Evolutionary conservation across 2,888 invertebrate species (phyloP).

Genomic region (Limnephilus rhombicus): DNA sequence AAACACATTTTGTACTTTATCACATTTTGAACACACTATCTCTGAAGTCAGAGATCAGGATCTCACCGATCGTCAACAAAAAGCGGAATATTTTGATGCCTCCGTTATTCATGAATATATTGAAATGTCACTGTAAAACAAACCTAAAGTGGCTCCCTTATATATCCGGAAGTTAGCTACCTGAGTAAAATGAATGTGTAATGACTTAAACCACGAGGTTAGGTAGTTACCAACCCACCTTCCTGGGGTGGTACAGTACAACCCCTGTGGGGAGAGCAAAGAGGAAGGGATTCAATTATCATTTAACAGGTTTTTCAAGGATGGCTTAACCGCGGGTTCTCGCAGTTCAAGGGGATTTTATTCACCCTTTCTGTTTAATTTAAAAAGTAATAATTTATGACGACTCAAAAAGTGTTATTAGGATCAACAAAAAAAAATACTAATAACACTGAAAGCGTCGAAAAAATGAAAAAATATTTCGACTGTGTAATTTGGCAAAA

Average conservation of each 20-base stretch:
- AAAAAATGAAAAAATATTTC: not conserved
- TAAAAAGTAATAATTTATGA: not conserved
- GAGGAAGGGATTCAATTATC: slow-evolving; percentile 25
- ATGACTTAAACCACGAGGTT: slow-evolving; percentile 8
- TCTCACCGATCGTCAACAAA: not conserved
- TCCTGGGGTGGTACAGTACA: not conserved
- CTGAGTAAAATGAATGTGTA: slow-evolving; percentile 26
- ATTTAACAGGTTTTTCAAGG: slow-evolving; percentile 42
- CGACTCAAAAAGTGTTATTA: not conserved
- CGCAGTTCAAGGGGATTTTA: slow-evolving; percentile 16
- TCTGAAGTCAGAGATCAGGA: not conserved
- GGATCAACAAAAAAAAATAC: not conserved
- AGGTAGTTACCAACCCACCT: not conserved
- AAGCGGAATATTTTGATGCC: not conserved
- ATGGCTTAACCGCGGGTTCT: slow-evolving; percentile 9
- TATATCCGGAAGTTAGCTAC: slow-evolving; percentile 24
- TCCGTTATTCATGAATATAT: not conserved
- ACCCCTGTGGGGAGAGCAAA: not conserved
- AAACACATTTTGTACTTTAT: too few relatives aligned
- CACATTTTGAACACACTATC: too few relatives aligned
- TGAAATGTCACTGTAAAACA: not conserved
- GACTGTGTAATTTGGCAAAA: slow-evolving; percentile 4
- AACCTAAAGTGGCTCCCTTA: not conserved
- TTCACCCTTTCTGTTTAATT: slow-evolving; percentile 13
- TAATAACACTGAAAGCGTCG: not conserved